phyloP scores from a whole-genome alignment of 2,797 vertebrate species.

The Amazona ochrocephala region DNA sequence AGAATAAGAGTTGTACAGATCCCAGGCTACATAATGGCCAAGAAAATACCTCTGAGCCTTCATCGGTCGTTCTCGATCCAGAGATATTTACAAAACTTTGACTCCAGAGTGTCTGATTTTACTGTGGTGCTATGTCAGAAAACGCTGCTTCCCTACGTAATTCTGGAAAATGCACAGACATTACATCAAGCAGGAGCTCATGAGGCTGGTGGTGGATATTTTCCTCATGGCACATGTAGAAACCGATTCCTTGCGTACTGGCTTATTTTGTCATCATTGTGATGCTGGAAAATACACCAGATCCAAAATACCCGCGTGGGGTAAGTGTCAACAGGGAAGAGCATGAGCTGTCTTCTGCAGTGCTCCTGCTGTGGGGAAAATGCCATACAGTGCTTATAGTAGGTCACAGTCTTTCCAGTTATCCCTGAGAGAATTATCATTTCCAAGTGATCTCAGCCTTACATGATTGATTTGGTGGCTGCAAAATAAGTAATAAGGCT shows the following conservation, averaged over 20 bases:
- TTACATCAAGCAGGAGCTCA: background rate
- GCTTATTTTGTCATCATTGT: background rate
- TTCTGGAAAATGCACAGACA: background rate
- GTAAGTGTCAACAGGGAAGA: background rate
- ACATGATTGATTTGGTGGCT: background rate
- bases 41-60: background rate
- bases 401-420: background rate
- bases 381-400: background rate
- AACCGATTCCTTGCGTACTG: background rate
- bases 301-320: accelerated
- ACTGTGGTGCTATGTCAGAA: background rate
- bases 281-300: background rate
- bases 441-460: background rate
- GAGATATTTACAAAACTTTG: background rate
- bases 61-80: background rate
- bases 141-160: background rate
- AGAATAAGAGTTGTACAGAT: background rate
- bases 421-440: background rate
- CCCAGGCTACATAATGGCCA: background rate
- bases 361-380: background rate
- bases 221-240: background rate
- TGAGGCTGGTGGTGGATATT: background rate
- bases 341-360: background rate
- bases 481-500: background rate
- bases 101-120: background rate